Conservation (phyloP, 2,888 invertebrate genomes). For the Brachyptera putata region DNA sequence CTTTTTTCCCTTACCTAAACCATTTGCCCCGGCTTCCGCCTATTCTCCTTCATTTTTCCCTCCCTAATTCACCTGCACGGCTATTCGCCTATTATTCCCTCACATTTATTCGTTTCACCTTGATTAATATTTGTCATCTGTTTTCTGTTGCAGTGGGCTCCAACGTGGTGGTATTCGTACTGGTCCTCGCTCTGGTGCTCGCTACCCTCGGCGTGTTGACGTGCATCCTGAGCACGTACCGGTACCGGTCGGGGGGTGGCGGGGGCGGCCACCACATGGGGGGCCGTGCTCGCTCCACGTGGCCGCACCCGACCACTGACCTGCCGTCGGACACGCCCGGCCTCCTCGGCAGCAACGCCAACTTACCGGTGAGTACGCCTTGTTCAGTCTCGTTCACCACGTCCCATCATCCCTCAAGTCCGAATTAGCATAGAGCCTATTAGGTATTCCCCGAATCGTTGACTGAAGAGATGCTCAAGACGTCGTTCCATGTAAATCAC, state of each 20-base stretch:
- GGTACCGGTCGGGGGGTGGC: conserved; percentile 18
- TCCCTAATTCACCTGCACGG: too few relatives aligned
- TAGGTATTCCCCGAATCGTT: too few relatives aligned
- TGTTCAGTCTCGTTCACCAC: too few relatives aligned
- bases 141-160: conserved; percentile 24
- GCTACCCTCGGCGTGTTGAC: conserved; percentile 36
- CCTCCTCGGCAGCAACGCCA: neutral
- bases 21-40: too few relatives aligned
- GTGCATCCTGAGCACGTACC: conserved; percentile 35
- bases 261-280: conserved; percentile 1
- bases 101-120: neutral
- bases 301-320: neutral
- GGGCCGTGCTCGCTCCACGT: neutral
- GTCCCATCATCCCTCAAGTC: too few relatives aligned
- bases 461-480: too few relatives aligned
- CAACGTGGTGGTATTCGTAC: conserved; percentile 34
- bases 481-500: too few relatives aligned
- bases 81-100: too few relatives aligned
- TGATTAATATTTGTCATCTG: neutral
- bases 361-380: conserved; percentile 1
- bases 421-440: too few relatives aligned
- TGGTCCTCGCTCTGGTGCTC: conserved; percentile 35
- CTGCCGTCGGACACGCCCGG: neutral
- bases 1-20: too few relatives aligned
- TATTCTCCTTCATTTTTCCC: too few relatives aligned